Evolutionary conservation across 2,797 vertebrate genomes (phyloP).

Genomic region (Chloroceryle amazona): DNA sequence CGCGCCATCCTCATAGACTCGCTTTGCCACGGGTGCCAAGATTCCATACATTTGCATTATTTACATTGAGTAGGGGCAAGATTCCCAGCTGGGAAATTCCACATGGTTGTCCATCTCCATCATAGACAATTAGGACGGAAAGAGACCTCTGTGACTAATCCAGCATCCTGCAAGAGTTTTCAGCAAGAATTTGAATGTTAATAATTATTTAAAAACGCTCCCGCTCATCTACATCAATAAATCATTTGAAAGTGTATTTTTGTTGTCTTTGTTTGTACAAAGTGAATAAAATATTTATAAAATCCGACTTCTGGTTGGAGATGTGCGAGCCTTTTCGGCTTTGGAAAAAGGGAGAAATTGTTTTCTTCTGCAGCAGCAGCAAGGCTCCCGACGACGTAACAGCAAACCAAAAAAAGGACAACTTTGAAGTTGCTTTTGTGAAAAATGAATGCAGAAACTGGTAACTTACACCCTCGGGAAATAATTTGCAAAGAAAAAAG

Average conservation of each 20-base stretch:
- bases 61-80: constrained; percentile 33
- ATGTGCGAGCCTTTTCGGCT: not conserved
- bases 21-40: constrained; percentile 7
- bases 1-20: constrained; percentile 17
- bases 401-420: not conserved
- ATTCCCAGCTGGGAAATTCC: constrained; percentile 59
- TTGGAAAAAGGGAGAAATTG: not conserved
- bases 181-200: not conserved
- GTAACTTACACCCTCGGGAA: constrained; percentile 10
- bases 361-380: not conserved
- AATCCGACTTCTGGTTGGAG: not conserved
- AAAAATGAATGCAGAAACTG: not conserved
- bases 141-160: constrained; percentile 13
- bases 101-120: not conserved
- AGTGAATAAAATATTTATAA: not conserved
- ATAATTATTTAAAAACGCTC: not conserved
- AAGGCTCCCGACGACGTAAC: not conserved
- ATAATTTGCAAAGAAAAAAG: not conserved
- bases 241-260: not conserved
- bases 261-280: not conserved
- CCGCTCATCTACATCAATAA: not conserved
- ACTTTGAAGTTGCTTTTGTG: constrained; percentile 12
- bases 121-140: not conserved
- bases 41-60: constrained; percentile 53
- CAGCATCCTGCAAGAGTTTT: not conserved